These are phyloP conservation scores for Montipora efflorescens DNA, from an alignment of 64 coral and sea anemone species.

Conservation along the genomic window DNA sequence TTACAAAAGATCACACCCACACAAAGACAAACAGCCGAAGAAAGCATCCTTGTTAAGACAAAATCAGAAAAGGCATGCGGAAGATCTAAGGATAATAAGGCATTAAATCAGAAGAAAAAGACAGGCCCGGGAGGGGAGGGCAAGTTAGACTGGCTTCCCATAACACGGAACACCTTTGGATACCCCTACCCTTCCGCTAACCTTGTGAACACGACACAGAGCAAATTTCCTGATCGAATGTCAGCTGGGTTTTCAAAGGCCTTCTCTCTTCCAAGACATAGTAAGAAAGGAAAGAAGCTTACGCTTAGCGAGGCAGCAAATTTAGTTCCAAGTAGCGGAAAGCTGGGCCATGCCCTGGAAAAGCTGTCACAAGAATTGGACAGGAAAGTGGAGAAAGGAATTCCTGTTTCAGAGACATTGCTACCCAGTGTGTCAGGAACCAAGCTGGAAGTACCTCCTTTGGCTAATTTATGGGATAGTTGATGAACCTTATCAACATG, in stretches of 20 bases:
- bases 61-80: conserved; percentile 36
- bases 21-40: conserved; percentile 80
- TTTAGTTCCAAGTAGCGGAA: conserved; percentile 65
- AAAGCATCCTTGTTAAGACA: conserved; percentile 48
- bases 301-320: conserved; percentile 87
- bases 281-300: conserved; percentile 78
- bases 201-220: neutral
- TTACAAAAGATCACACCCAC: conserved; percentile 84
- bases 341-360: conserved; percentile 53
- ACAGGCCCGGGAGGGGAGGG: conserved; percentile 6
- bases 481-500: neutral
- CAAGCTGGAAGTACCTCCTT: conserved; percentile 73
- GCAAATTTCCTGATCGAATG: conserved; percentile 48
- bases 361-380: conserved; percentile 81
- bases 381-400: conserved; percentile 40
- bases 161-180: conserved; percentile 75
- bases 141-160: conserved; percentile 85
- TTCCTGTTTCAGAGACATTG: conserved; percentile 62
- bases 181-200: conserved; percentile 62
- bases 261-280: conserved; percentile 56
- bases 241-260: conserved; percentile 52
- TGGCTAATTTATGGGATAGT: conserved; percentile 15
- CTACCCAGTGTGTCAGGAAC: conserved; percentile 86
- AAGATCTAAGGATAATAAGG: conserved; percentile 67
- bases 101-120: conserved; percentile 37